phyloP scores from a whole-genome alignment of 2,113 vertebrate species.

The Vulpes vulpes region DNA sequence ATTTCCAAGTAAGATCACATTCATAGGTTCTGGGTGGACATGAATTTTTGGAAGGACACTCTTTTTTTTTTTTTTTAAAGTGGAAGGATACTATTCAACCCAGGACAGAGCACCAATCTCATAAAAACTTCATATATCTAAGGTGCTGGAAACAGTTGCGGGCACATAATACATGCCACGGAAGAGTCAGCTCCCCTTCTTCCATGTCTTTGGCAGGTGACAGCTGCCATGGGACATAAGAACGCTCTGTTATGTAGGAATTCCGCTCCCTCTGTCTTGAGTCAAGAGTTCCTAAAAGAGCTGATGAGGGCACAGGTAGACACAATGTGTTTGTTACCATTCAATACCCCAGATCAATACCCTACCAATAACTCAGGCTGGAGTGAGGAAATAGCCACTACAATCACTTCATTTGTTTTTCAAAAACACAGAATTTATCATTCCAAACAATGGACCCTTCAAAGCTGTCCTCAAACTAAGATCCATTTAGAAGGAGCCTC shows the following conservation, averaged over 20 bases:
- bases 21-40: not conserved
- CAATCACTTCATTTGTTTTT: not conserved
- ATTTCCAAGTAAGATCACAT: conserved; percentile 6
- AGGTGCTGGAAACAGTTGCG: not conserved
- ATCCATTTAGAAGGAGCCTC: not conserved
- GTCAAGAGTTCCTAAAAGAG: not conserved
- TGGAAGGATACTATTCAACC: not conserved
- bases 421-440: conserved; percentile 22
- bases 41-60: not conserved
- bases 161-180: not conserved
- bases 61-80: not conserved
- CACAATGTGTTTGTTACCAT: not conserved
- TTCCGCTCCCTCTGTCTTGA: not conserved
- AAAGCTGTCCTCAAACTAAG: not conserved
- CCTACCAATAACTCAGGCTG: not conserved
- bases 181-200: not conserved
- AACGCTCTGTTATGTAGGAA: not conserved
- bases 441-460: not conserved
- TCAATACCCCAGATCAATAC: not conserved
- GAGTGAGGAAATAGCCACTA: not conserved
- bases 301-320: not conserved
- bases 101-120: not conserved
- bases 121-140: not conserved
- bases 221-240: not conserved
- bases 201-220: not conserved